Percentiles rank a stretch among this genome's conserved stretches.
Conservation (phyloP, 2,888 invertebrate genomes). For the Leptinotarsa tumamoca region DNA sequence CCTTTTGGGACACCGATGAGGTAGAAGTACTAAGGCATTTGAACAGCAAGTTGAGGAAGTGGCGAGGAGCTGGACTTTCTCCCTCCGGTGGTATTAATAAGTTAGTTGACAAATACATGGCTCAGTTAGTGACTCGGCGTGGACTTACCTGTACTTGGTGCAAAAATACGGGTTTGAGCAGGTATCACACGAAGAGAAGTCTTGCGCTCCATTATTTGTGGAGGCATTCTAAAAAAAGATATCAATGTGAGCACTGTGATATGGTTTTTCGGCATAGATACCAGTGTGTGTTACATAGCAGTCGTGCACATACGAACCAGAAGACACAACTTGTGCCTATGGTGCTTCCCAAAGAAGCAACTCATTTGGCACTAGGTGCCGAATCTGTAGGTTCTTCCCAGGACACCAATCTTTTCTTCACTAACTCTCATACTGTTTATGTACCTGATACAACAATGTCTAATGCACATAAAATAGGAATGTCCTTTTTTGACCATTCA, state of each 20-base stretch:
- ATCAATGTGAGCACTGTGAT: slow-evolving; percentile 68
- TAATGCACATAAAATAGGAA: slow-evolving; percentile 65
- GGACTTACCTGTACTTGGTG: slow-evolving; percentile 63
- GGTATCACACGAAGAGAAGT: slow-evolving; percentile 67
- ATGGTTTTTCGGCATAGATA: slow-evolving; percentile 67
- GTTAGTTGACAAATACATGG: slow-evolving; percentile 63
- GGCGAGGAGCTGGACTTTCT: slow-evolving; percentile 53
- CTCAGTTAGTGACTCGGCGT: slow-evolving; percentile 60
- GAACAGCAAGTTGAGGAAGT: slow-evolving; percentile 57
- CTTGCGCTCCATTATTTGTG: slow-evolving; percentile 68
- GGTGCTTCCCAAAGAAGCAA: slow-evolving; percentile 61
- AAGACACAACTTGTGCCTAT: slow-evolving; percentile 52
- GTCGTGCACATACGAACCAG: slow-evolving; percentile 63
- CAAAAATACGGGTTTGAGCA: slow-evolving; percentile 62
- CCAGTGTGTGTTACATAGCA: slow-evolving; percentile 68
- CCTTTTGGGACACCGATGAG: slow-evolving; percentile 62
- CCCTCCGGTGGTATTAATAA: slow-evolving; percentile 52
- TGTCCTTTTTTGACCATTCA: slow-evolving; percentile 66
- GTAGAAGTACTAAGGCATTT: slow-evolving; percentile 58
- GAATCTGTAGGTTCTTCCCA: slow-evolving; percentile 55
- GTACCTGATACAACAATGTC: slow-evolving; percentile 64
- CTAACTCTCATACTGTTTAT: slow-evolving; percentile 58
- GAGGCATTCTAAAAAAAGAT: slow-evolving; percentile 66
- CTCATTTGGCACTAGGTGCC: slow-evolving; percentile 58
- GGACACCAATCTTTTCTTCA: slow-evolving; percentile 59